These are phyloP conservation scores for Macquaria australasica DNA, from an alignment of 2,113 vertebrate genomes.

Conservation along the genomic window DNA sequence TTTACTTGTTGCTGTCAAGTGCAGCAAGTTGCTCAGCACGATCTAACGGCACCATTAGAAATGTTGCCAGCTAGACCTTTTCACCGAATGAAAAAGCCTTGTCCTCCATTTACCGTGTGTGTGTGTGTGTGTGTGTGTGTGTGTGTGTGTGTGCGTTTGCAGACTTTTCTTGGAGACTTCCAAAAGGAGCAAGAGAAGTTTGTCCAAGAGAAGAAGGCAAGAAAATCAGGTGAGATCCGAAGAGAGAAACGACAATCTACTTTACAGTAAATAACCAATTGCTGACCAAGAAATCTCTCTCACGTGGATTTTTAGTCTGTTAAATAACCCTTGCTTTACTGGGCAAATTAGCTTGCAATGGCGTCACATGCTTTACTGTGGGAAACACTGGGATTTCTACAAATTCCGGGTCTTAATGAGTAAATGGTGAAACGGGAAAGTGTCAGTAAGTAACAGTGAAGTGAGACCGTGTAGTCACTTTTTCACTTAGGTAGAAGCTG, in stretches of 20 bases:
- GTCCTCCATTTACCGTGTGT: not conserved
- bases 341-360: too few relatives aligned
- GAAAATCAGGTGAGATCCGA: constrained; percentile 89
- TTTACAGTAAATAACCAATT: not conserved
- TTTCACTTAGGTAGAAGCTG: too few relatives aligned
- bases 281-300: not conserved
- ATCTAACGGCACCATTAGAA: not conserved
- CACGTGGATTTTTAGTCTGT: not conserved
- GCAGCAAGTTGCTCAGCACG: not conserved
- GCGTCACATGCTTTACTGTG: too few relatives aligned
- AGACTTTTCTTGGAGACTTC: constrained; percentile 98
- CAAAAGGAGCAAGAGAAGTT: constrained; percentile 99
- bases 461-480: not conserved
- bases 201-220: constrained; percentile 94
- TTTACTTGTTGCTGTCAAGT: too few relatives aligned
- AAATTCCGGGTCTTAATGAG: too few relatives aligned
- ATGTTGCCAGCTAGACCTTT: not conserved
- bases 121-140: constrained; percentile 14
- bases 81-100: not conserved
- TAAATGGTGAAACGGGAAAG: not conserved
- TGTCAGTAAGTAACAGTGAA: not conserved
- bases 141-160: constrained; percentile 38
- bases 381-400: not conserved
- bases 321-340: not conserved
- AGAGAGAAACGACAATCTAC: not conserved